phyloP scores from a whole-genome alignment of 2,888 invertebrate species.

The Drosophila mayaguana region DNA sequence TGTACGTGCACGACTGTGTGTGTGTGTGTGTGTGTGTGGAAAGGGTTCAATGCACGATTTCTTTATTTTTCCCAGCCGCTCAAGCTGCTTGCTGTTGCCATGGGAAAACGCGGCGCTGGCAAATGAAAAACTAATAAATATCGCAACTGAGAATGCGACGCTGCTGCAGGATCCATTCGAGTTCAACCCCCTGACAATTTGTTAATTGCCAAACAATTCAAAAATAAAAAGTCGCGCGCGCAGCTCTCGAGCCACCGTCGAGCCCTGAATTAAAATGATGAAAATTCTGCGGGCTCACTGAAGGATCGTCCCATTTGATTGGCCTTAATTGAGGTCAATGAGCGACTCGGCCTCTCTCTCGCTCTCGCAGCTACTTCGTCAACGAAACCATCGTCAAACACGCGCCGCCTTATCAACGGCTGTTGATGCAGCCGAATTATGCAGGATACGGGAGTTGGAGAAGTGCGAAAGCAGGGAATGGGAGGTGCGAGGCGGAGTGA shows the following conservation, averaged over 20 bases:
- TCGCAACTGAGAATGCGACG: conserved; percentile 34
- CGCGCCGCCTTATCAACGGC: conserved; percentile 51
- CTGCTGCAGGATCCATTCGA: conserved; percentile 56
- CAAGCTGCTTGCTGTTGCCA: conserved; percentile 38
- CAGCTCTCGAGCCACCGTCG: conserved; percentile 34
- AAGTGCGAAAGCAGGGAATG: not conserved
- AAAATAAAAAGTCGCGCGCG: conserved; percentile 59
- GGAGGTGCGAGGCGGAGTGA: not conserved
- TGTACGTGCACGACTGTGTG: conserved; percentile 9
- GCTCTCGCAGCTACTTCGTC: conserved; percentile 16
- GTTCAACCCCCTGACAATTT: conserved; percentile 39
- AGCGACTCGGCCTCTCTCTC: conserved; percentile 36
- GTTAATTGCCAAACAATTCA: conserved; percentile 56
- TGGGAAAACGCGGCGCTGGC: conserved; percentile 58
- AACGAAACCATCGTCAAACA: conserved; percentile 52
- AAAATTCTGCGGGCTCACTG: conserved; percentile 63
- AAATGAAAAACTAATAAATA: conserved; percentile 39
- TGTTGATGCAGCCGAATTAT: conserved; percentile 46
- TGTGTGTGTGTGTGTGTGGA: conserved; percentile 42
- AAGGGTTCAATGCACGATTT: conserved; percentile 81
- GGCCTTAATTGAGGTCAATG: conserved; percentile 70
- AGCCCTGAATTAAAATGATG: not conserved
- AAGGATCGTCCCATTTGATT: conserved; percentile 65
- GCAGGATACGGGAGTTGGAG: conserved; percentile 57
- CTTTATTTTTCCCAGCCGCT: conserved; percentile 38